Conservation (phyloP, 1,140 invertebrate species). For the Temnothorax nylanderi region DNA sequence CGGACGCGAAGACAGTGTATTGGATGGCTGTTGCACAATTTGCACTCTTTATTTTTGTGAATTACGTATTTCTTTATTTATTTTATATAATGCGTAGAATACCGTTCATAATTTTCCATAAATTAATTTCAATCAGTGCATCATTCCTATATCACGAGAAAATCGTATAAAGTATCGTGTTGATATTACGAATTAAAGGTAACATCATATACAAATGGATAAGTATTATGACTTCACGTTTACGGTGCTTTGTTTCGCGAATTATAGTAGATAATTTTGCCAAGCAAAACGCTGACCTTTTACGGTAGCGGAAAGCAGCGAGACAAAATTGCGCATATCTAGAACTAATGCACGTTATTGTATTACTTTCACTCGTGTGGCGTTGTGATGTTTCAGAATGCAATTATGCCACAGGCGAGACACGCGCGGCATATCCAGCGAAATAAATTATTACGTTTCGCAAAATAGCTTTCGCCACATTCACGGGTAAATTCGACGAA, state of each 20-base stretch:
- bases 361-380: slow-evolving; percentile 42
- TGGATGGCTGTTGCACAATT: neutral
- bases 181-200: neutral
- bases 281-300: slow-evolving; percentile 2
- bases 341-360: slow-evolving; percentile 46
- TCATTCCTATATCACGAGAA: neutral
- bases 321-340: slow-evolving; percentile 37
- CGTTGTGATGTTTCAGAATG: slow-evolving; percentile 51
- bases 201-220: neutral
- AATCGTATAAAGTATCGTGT: neutral
- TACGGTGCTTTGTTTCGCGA: neutral
- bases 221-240: neutral
- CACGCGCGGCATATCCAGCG: slow-evolving; percentile 29
- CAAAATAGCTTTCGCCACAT: slow-evolving; percentile 41
- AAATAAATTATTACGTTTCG: slow-evolving; percentile 57
- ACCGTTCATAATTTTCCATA: neutral
- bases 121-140: neutral
- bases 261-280: slow-evolving; percentile 4
- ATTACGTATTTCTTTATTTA: neutral
- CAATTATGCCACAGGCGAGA: slow-evolving; percentile 48
- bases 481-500: slow-evolving; percentile 29
- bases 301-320: slow-evolving; percentile 31
- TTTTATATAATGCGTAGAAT: neutral
- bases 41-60: slow-evolving; percentile 18
- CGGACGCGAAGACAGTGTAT: neutral